Evolutionary conservation across 1,140 invertebrate species (phyloP), one percentile per base, ranked within the genome.

Genomic region (Mactra quadrangularis): DNA sequence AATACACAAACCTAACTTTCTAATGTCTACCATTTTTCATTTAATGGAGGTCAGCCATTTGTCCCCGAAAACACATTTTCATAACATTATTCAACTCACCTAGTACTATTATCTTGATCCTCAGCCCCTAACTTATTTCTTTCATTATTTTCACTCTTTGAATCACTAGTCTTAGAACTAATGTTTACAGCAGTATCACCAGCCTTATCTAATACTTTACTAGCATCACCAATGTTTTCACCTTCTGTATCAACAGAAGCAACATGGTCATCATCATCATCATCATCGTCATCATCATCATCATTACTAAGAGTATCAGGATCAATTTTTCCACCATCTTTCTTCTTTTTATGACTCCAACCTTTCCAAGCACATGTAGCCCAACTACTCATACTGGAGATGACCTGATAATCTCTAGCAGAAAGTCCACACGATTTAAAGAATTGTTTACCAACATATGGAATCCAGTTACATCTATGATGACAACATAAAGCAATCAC

Each of bases 401-500:
- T 94, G 33, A 97, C 94, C 82, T 95, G 94, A 93, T 97, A 97
- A 62, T 97, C 95, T 19, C 94, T 90, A 0, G 89, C 87, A 1
- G 87, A 93, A 27, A 97, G 94, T 9, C 94, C 94, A 76, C 71
- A 81, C 82, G 95, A 87, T 93, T 94, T 86, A 76, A 94, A 90
- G 70, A 91, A 92, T 29, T 86, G 55, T 87, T 95, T 95, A 3
- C 96, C 97, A 38, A 95, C 94, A 91, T 96, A 97, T 0, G 94
- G 91, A 27, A 90, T 91, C 94, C 95, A 97, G 41, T 95, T 93
- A 89, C 96, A 97, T 62, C 95, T 94, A 92, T 98, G 97, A 93
- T 98, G 97, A 92, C 97, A 98, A 90, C 97, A 98, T n/a, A 97
- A 95, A 3, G 97, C 96, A 89, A 98, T 94, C 19, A 96, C 90